Conservation (phyloP, 2,888 invertebrate species). For the Euclidia mi region DNA sequence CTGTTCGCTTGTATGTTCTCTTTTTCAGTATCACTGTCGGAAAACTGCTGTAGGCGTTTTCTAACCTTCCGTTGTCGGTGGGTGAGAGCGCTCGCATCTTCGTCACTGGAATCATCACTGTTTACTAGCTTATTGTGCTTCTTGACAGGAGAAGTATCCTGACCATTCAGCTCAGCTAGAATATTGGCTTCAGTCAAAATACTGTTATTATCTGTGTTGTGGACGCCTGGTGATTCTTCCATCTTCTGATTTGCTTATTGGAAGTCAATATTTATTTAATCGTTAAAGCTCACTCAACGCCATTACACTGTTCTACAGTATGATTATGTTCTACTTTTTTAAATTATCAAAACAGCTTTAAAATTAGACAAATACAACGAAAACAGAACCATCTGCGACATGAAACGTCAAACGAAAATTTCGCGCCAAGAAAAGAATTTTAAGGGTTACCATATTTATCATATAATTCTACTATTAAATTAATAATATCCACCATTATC, state of each 20-base stretch:
- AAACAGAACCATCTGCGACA: no score
- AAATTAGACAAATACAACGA: no score
- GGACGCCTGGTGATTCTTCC: conserved; percentile 5
- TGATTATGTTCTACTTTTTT: no score
- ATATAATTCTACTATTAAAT: no score
- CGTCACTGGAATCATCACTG: conserved; percentile 46
- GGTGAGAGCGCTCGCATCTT: conserved; percentile 56
- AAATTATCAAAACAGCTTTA: no score
- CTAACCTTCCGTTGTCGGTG: conserved; percentile 48
- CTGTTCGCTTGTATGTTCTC: conserved; percentile 38
- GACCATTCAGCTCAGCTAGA: conserved; percentile 11
- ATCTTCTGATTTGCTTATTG: background rate
- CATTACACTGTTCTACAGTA: no score
- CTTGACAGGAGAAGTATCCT: conserved; percentile 12
- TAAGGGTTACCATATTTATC: no score
- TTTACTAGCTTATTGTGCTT: conserved; percentile 3
- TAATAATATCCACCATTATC: no score
- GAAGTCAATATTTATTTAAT: background rate
- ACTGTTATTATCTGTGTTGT: background rate
- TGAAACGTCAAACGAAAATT: no score
- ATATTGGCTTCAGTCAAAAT: conserved; percentile 4
- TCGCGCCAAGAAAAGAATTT: no score
- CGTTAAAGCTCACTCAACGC: background rate
- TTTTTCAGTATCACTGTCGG: conserved; percentile 73
- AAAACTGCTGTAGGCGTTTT: conserved; percentile 65